A percentile compares a stretch with the other conserved stretches of the same genome.
Conservation (phyloP, 2,797 vertebrate genomes). For the Chanos chanos region DNA sequence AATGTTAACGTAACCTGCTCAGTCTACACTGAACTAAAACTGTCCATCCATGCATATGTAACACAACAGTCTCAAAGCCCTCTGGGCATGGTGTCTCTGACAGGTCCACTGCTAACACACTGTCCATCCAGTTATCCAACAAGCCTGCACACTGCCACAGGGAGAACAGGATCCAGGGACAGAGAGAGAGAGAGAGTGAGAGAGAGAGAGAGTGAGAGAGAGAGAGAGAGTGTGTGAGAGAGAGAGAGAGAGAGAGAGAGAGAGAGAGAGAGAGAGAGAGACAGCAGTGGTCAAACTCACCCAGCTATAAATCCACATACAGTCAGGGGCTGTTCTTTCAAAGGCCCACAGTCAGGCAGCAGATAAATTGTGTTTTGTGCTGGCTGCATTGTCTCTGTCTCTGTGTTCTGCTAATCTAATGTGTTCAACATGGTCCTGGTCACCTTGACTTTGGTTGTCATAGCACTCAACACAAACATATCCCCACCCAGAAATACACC, state of each 20-base stretch:
- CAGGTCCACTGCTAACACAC: slow-evolving; percentile 14
- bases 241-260: too few species aligned
- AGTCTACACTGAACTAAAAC: too few species aligned
- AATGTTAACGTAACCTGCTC: too few species aligned
- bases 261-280: not conserved
- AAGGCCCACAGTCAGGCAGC: slow-evolving; percentile 71
- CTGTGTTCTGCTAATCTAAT: slow-evolving; percentile 77
- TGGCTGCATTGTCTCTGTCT: slow-evolving; percentile 77
- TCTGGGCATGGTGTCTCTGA: too few species aligned
- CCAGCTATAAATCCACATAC: slow-evolving; percentile 72
- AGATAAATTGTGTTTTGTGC: slow-evolving; percentile 73
- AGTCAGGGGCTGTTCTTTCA: slow-evolving; percentile 65
- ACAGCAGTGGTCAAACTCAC: slow-evolving; percentile 66
- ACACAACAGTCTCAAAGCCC: too few species aligned
- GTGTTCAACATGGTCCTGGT: slow-evolving; percentile 81
- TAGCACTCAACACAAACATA: slow-evolving; percentile 79
- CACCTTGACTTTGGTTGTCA: slow-evolving; percentile 86
- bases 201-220: too few species aligned
- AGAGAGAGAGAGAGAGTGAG: too few species aligned
- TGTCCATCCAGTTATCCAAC: slow-evolving; percentile 22
- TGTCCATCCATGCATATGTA: too few species aligned
- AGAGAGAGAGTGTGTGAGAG: too few species aligned
- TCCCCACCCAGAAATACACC: slow-evolving; percentile 81
- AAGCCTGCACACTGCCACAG: slow-evolving; percentile 33
- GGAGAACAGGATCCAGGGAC: slow-evolving; percentile 29